Conservation (phyloP, 2,113 vertebrate species). For the Irena cyanogastra region DNA sequence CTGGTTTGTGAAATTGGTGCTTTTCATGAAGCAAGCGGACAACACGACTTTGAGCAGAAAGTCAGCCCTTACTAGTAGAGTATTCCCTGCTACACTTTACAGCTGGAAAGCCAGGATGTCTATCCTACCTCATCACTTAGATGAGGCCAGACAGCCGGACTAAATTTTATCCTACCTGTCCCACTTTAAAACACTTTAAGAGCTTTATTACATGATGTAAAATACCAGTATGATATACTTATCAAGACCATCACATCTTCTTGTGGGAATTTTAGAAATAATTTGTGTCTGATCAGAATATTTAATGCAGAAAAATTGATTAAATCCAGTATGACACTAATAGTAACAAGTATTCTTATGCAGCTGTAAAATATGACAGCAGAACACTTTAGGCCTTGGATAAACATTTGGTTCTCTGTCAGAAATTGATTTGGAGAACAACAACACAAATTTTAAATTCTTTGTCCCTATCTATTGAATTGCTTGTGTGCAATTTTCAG, state of each 20-base stretch:
- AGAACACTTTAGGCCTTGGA: neutral
- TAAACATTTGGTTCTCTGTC: neutral
- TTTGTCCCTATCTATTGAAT: neutral
- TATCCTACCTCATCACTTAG: neutral
- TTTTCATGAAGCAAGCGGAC: rapidly evolving
- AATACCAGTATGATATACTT: neutral
- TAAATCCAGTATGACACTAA: neutral
- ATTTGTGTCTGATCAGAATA: neutral
- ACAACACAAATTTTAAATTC: neutral
- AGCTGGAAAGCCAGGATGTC: neutral
- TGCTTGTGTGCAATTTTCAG: slow-evolving; percentile 14
- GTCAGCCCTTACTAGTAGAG: neutral
- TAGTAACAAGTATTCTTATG: neutral
- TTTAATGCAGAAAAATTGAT: neutral
- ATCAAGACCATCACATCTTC: neutral
- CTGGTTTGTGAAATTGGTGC: neutral
- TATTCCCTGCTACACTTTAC: neutral
- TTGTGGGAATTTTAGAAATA: neutral
- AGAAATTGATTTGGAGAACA: neutral
- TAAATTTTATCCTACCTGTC: neutral
- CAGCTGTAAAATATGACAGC: neutral
- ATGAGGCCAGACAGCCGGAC: neutral
- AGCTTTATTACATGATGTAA: neutral
- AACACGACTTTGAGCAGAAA: neutral
- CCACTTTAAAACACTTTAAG: neutral